Percentiles rank a stretch among this genome's conserved stretches.
Evolutionary conservation across 2,797 vertebrate species (phyloP).

Genomic region (Eupleurogrammus muticus): DNA sequence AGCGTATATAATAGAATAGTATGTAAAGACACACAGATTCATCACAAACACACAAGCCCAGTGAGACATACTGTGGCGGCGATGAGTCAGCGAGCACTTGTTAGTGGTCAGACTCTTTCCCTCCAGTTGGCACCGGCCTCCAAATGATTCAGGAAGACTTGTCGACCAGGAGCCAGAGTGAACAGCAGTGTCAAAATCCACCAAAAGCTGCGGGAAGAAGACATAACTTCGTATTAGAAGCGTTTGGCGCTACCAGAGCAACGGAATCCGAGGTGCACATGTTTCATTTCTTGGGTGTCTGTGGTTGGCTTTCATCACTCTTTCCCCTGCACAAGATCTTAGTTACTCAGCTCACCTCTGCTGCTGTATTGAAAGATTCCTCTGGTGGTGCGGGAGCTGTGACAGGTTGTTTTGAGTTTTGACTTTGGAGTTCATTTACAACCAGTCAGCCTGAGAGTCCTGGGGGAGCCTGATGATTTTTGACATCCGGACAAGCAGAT

Average conservation of each 20-base stretch:
- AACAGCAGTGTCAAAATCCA: constrained; percentile 79
- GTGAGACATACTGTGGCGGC: constrained; percentile 75
- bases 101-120: constrained; percentile 78
- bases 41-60: constrained; percentile 54
- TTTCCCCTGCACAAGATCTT: constrained; percentile 33
- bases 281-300: constrained; percentile 19
- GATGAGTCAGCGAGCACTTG: constrained; percentile 85
- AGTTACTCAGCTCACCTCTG: constrained; percentile 59
- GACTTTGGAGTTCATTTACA: constrained; percentile 80
- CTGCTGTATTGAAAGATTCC: constrained; percentile 53
- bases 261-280: constrained; percentile 43
- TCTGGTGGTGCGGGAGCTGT: constrained; percentile 55
- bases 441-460: constrained; percentile 71
- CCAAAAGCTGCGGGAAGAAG: constrained; percentile 70
- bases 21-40: constrained; percentile 54
- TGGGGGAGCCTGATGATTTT: constrained; percentile 73
- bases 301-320: constrained; percentile 56
- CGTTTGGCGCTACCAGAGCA: constrained; percentile 47
- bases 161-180: constrained; percentile 78
- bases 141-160: constrained; percentile 83
- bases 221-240: constrained; percentile 58
- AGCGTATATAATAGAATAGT: constrained; percentile 63
- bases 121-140: constrained; percentile 79
- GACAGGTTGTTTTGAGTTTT: constrained; percentile 78
- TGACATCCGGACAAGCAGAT: constrained; percentile 82